phyloP scores from a whole-genome alignment of 2,113 vertebrate species.

The Procavia capensis region DNA sequence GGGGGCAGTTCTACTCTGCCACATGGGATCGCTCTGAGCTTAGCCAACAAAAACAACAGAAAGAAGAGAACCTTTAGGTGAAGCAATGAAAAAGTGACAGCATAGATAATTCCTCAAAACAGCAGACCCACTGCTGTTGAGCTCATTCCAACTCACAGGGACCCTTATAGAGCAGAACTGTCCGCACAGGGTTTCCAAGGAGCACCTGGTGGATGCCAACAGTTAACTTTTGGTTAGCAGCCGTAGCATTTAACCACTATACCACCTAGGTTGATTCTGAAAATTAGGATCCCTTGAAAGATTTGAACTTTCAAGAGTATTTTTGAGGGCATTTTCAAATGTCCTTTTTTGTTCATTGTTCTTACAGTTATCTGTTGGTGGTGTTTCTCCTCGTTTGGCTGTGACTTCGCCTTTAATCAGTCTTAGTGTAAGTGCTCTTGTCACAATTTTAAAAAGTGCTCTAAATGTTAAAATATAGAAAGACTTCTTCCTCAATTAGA shows the following conservation, averaged over 20 bases:
- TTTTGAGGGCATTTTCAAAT: conserved; percentile 33
- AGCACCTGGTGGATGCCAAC: too few relatives aligned
- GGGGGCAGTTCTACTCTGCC: not conserved
- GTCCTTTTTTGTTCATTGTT: conserved; percentile 40
- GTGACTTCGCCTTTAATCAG: conserved; percentile 58
- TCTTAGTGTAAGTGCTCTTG: conserved; percentile 44
- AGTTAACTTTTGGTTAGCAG: too few relatives aligned
- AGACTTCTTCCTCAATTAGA: conserved; percentile 15
- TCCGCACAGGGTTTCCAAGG: too few relatives aligned
- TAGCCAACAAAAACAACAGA: not conserved
- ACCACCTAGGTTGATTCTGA: too few relatives aligned
- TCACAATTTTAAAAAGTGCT: conserved; percentile 12
- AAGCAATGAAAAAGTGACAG: conserved; percentile 15
- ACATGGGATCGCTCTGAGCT: not conserved
- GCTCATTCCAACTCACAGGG: too few relatives aligned
- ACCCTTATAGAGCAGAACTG: too few relatives aligned
- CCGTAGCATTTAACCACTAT: too few relatives aligned
- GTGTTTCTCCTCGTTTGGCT: conserved; percentile 27
- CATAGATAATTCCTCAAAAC: too few relatives aligned
- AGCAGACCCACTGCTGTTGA: too few relatives aligned
- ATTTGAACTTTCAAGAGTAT: conserved; percentile 57
- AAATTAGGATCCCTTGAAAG: conserved; percentile 35
- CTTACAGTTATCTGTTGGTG: conserved; percentile 22
- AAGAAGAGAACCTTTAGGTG: not conserved
- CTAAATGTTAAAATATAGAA: conserved; percentile 57